These are phyloP conservation scores for Mythimna albipuncta DNA, from an alignment of 2,888 invertebrate genomes.

Conservation along the genomic window DNA sequence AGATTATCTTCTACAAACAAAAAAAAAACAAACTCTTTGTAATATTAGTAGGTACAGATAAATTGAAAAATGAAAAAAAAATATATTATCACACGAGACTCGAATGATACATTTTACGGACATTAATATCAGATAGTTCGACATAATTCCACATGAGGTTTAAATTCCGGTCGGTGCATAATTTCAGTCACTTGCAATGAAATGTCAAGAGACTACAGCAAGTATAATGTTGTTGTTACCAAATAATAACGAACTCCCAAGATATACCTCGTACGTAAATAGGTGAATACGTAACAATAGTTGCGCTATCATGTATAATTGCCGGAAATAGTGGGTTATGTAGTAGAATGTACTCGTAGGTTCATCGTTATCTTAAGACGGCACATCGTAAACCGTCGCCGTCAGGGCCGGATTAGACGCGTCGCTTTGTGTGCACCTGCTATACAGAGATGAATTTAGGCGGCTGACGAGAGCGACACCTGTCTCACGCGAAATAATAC, in stretches of 20 bases:
- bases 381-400: conserved; percentile 68
- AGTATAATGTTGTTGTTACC: background rate
- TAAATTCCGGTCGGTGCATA: conserved; percentile 16
- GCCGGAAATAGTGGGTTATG: conserved; percentile 22
- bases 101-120: conserved; percentile 25
- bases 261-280: background rate
- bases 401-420: conserved; percentile 82
- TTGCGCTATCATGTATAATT: conserved; percentile 29
- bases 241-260: conserved; percentile 18
- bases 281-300: conserved; percentile 13
- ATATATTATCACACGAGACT: background rate
- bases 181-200: conserved; percentile 30
- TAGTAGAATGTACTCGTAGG: conserved; percentile 32
- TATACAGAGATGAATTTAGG: conserved; percentile 85
- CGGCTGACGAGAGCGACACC: conserved; percentile 85
- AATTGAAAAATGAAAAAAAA: conserved; percentile 10
- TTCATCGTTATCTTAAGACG: conserved; percentile 67
- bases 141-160: conserved; percentile 33
- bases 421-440: conserved; percentile 84
- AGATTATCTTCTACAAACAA: too few species aligned
- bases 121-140: conserved; percentile 40
- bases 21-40: too few species aligned
- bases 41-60: too few species aligned
- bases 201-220: conserved; percentile 34
- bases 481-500: conserved; percentile 87